Percentiles rank a stretch among this genome's conserved stretches.
Evolutionary conservation across 2,888 invertebrate species (phyloP).

Genomic region (Hetaerina titia): DNA sequence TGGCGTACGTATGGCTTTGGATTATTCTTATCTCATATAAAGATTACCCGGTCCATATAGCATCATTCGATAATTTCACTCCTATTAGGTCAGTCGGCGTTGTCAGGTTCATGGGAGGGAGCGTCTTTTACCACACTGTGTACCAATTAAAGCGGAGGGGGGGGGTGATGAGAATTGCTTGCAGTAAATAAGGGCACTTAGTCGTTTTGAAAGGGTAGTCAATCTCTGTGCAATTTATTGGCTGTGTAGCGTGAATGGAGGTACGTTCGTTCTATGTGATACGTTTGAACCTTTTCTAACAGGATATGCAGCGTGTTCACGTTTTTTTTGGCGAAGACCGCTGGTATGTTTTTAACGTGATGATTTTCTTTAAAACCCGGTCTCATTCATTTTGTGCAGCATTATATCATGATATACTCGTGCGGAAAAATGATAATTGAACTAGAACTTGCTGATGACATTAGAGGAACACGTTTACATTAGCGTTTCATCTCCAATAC

Average conservation of each 20-base stretch:
- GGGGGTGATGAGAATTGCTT: not conserved
- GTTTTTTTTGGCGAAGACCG: not conserved
- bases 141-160: not conserved
- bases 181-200: not conserved
- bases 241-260: not conserved
- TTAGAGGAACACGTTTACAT: too few species aligned
- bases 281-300: not conserved
- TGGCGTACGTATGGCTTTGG: too few species aligned
- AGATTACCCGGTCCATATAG: too few species aligned
- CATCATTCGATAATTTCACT: too few species aligned
- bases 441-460: too few species aligned
- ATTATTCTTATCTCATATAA: too few species aligned
- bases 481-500: too few species aligned
- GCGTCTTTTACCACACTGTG: not conserved
- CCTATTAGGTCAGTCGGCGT: too few species aligned
- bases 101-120: too few species aligned
- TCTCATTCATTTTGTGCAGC: not conserved
- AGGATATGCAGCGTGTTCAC: not conserved
- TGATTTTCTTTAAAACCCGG: not conserved
- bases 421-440: not conserved
- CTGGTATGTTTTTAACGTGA: not conserved
- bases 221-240: not conserved
- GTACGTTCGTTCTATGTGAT: not conserved
- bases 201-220: not conserved
- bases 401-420: not conserved